Base-by-base conservation (phyloP, 2,888 invertebrate genomes). In the Apantesis nais region DNA sequence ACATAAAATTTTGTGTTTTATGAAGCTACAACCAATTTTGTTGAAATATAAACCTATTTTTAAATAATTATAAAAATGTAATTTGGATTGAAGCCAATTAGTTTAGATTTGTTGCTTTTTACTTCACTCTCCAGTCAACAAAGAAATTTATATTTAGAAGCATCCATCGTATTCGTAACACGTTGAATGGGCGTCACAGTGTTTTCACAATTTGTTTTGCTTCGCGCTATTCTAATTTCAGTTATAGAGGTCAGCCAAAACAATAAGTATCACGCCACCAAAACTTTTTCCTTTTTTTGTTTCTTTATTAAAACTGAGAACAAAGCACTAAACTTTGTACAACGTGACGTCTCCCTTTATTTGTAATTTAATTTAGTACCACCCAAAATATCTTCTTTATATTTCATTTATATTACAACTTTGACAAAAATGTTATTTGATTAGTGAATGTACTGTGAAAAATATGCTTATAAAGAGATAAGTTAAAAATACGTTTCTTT, bases 291-390 rank as follows among this genome's bases (percentile, higher is more conserved):
- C 83, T 85, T 81, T 77, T 79, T 80, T 90, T 90, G 88, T 89
- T 91, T 92, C 89, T 91, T 92, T 92, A 90, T 91, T 90, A 90
- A 92, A 91, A 89, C 86, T 85, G 84, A 83, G 83, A 84, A 85
- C 80, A 85, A 88, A 90, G 85, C 86, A 86, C 86, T 88, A 86
- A 89, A 92, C 88, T 91, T 90, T 83, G 85, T 74, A 82, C 83
- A 86, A 86, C 83, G 88, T 85, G 87, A 86, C 87, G 83, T 89
- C 90, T 89, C 84, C 83, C 88, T 90, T 91, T 90, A 92, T 92
- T 92, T 86, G 88, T 88, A 88, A 90, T 92, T 91, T 89, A 86
- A 89, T 91, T 92, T 86, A 86, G 88, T 88, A 82, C 84, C 79
- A 52, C 83, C 85, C 84, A 87, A 84, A 84, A 86, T 80, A 81